Evolutionary conservation across 2,888 invertebrate genomes (phyloP).

Genomic region (Drosophila antonietae): DNA sequence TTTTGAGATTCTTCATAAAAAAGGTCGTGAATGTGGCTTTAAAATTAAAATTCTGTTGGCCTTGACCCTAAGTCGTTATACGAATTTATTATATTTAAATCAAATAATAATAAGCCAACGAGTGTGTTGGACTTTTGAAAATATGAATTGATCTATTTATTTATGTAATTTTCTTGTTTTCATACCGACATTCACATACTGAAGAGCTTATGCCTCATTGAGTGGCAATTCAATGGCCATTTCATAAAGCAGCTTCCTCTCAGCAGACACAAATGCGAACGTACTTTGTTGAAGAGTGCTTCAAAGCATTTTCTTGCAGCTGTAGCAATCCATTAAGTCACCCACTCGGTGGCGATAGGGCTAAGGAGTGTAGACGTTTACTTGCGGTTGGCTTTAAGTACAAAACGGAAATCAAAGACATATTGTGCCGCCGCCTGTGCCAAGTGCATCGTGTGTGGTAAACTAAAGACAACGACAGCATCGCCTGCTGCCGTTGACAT

Average conservation of each 20-base stretch:
- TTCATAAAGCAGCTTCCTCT: conserved; percentile 22
- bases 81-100: background rate
- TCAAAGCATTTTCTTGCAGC: conserved; percentile 14
- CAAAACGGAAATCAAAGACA: conserved; percentile 73
- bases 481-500: conserved; percentile 62
- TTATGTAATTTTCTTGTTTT: background rate
- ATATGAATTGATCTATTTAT: background rate
- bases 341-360: background rate
- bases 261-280: conserved; percentile 13
- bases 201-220: conserved; percentile 8
- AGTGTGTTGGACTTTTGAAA: background rate
- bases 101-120: background rate
- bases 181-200: background rate
- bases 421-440: conserved; percentile 59
- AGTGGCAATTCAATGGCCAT: conserved; percentile 30
- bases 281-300: conserved; percentile 17
- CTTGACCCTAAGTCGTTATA: background rate
- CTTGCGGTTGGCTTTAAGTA: conserved; percentile 53
- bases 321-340: conserved; percentile 27
- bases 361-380: background rate
- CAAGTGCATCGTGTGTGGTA: conserved; percentile 64
- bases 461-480: conserved; percentile 57
- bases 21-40: background rate
- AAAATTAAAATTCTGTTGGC: background rate
- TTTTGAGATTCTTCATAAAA: background rate